Evolutionary conservation across 2,888 invertebrate genomes (phyloP), one percentile per base, ranked within the genome.

Genomic region (Stenoptilia bipunctidactyla): DNA sequence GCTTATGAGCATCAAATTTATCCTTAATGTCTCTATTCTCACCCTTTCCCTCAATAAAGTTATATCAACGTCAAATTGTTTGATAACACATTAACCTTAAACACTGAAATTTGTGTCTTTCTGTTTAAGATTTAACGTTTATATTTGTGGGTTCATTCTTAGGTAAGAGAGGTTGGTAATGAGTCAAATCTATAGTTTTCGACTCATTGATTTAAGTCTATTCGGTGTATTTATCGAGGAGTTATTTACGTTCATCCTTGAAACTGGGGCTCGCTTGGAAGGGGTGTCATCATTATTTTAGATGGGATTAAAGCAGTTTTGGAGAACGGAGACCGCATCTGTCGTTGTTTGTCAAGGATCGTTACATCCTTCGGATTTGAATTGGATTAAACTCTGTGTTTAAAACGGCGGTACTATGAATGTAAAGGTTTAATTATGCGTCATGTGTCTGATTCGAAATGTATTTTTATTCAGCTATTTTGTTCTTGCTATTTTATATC

Each of bases 291-390:
- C 48, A 47, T 45, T 46, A 46, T 45, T 48, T 46, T 37, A 40
- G 39, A 36, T 15, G 27, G 49, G 52, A 53, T 55, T 55, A 53
- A 20, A 48, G 46, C 37, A 47, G 47, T 45, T 49, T 50, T 45
- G 46, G 45, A 37, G 27, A 45, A 37, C 38, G 39, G 41, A 37
- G 41, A 27, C 30, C 38, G 38, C 53, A 52, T 48, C 52, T 51
- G 51, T 50, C 49, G 43, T 30, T 27, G 33, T 20, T 38, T 37
- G 34, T 43, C 43, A 43, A 15, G 36, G 15, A 42, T 34, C 27
- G 36, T 30, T 9, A 30, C 30, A n/a, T n/a, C 9, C 30, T 20
- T 20, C 8, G 20, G 20, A 20, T 20, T 20, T 20, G 20, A 20
- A 20, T 20, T 20, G 20, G 20, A 20, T 20, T 20, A n/a, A n/a